Evolutionary conservation across 2,888 invertebrate species (phyloP), one percentile per base, ranked within the genome.

Genomic region (Nudaria mundana): DNA sequence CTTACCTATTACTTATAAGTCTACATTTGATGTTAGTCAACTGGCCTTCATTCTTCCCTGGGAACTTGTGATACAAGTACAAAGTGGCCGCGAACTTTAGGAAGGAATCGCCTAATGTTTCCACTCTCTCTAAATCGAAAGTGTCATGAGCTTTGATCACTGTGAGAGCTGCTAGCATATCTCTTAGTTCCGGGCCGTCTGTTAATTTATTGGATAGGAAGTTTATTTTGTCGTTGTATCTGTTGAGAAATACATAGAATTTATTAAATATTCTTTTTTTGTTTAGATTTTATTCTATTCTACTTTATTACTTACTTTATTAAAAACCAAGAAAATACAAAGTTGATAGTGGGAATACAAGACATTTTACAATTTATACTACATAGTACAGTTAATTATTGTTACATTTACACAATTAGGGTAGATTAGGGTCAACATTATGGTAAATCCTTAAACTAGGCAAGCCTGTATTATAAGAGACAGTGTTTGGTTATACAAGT

Each of bases 101-200:
- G 75, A 95, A 95, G 0, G 97, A 94, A 74, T 98, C 98, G 0
- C 98, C 98, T 3, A 98, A 90, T 0, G 96, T 96, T 78, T 98
- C 97, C 8, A 94, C 82, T 1, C 97, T 85, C 70, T 98, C 98
- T 56, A 96, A 76, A 69, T 95, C 91, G 50, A 97, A 92, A 3
- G 91, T 90, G 63, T 98, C 97, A 47, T 92, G 89, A 0, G 94
- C 92, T 42, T 91, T 91, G 22, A 93, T 92, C 1, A 93, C 90
- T 0, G 95, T 96, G 1, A 97, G 68, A 0, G 95, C 94, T 66
- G 91, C 74, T 23, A 89, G 63, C 0, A 91, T 55, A 36, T 87
- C 87, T 0, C 79, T 69, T 5, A 90, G 64, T 44, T 91, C 87
- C 0, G 91, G 91, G 0, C 90, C 90, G 0, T 69, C 66, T 0